Base-by-base conservation (phyloP, 2,888 invertebrate genomes). In the Ectropis crepuscularia region DNA sequence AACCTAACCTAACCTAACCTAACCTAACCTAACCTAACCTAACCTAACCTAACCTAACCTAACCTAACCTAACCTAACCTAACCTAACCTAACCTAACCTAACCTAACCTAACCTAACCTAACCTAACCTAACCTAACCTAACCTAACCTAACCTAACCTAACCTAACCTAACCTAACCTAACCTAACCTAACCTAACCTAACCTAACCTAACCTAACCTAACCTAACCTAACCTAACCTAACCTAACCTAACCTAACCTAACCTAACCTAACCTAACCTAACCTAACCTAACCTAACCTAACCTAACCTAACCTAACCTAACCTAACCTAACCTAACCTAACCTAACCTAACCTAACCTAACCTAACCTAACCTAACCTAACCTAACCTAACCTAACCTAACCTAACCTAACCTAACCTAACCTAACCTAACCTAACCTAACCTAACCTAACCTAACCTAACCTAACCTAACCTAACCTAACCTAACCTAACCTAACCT, bases 1-100 rank as follows among this genome's bases (percentile, higher is more conserved):
- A 41, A 41, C 41, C 41, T 41, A 41, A 41, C 41, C 41, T 41
- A 41, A 41, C 41, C 41, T 41, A 41, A 41, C 41, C 41, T 41
- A 41, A 41, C 41, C 41, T 41, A 41, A 41, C 41, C 41, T 41
- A 41, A 41, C 41, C 41, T 41, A 41, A 41, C 41, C 41, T 41
- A 41, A 41, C 41, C 41, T 41, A 41, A 41, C 41, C 41, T 41
- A 41, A 41, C 41, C 41, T 41, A 41, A 41, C 41, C 41, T 41
- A 41, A 41, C 41, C 41, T 41, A 41, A 41, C 41, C 41, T 41
- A 41, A 41, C 41, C 41, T 41, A 41, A 41, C 41, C 41, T 41
- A 41, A 41, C 41, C 41, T 41, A 41, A 41, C 41, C 41, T 41
- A 41, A 41, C 41, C 41, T 41, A 41, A 41, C 41, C 41, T 41